Evolutionary conservation across 2,113 vertebrate genomes (phyloP).

Genomic region (Cyprinodon variegatus): DNA sequence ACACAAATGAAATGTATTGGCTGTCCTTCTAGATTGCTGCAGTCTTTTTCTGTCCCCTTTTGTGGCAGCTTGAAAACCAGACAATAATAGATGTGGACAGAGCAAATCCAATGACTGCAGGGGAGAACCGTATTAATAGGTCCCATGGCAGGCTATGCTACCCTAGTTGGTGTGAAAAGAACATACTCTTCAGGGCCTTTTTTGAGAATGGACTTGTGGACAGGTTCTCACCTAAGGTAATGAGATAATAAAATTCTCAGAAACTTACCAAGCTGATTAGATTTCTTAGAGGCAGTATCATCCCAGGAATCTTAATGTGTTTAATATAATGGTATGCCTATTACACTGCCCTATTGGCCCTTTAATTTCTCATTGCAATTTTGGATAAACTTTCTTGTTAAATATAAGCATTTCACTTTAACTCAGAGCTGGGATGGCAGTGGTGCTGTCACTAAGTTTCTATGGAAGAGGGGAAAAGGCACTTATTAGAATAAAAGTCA

Average conservation of each 20-base stretch:
- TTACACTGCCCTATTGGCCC: background rate
- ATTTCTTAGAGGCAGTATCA: background rate
- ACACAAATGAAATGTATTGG: background rate
- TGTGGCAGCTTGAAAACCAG: background rate
- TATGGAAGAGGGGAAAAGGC: too few relatives aligned
- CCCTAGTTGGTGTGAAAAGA: background rate
- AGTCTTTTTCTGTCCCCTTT: background rate
- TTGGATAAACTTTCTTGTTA: background rate
- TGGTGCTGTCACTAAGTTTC: background rate
- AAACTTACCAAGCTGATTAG: background rate
- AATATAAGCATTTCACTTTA: background rate
- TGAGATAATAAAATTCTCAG: background rate
- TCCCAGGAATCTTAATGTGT: background rate
- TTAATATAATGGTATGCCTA: background rate
- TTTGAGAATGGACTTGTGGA: background rate
- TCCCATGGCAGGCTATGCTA: constrained; percentile 3
- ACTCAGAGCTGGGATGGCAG: background rate
- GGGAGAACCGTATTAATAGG: constrained; percentile 3
- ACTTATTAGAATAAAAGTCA: too few relatives aligned
- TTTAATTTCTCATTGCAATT: background rate
- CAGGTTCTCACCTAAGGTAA: background rate
- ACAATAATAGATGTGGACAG: constrained; percentile 2
- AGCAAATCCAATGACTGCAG: constrained; percentile 1
- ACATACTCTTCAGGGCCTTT: background rate
- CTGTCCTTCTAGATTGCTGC: background rate